Percentiles rank a stretch among this genome's conserved stretches.
These are phyloP conservation scores for Neria commutata DNA, from an alignment of 2,888 invertebrate species.

Conservation along the genomic window DNA sequence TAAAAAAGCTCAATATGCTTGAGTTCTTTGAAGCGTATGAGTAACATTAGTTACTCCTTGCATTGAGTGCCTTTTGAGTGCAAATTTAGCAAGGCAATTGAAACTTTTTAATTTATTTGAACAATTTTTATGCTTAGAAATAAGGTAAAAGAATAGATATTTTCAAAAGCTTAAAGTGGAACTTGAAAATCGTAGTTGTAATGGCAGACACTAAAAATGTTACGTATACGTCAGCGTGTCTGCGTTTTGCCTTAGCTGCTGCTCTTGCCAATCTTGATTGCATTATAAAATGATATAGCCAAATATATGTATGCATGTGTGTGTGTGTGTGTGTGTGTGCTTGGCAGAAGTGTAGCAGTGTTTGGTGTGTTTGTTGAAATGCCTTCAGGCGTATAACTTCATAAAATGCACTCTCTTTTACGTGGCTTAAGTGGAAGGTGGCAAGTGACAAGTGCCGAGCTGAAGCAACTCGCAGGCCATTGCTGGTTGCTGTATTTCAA, in stretches of 20 bases:
- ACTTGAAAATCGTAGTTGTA: background rate
- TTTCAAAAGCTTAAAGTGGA: background rate
- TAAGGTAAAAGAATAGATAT: too few species aligned
- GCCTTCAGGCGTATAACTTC: conserved; percentile 27
- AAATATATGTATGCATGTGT: background rate
- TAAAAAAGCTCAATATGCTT: too few species aligned
- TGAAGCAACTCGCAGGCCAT: too few species aligned
- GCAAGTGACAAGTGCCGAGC: too few species aligned
- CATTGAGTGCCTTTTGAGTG: too few species aligned
- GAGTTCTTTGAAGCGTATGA: too few species aligned
- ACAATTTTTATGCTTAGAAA: background rate
- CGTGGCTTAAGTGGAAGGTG: conserved; percentile 25
- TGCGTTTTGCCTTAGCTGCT: background rate
- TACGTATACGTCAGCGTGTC: background rate
- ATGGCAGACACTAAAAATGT: background rate
- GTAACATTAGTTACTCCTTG: too few species aligned
- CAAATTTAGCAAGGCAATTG: too few species aligned
- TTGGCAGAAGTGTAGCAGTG: too few species aligned
- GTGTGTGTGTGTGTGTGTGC: too few species aligned
- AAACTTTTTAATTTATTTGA: too few species aligned
- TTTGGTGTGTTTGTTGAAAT: too few species aligned
- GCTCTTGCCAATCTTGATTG: background rate
- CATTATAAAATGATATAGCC: background rate
- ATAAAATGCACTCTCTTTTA: conserved; percentile 33
- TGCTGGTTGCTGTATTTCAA: background rate